phyloP scores from a whole-genome alignment of 2,113 vertebrate species.

The Athene cunicularia region DNA sequence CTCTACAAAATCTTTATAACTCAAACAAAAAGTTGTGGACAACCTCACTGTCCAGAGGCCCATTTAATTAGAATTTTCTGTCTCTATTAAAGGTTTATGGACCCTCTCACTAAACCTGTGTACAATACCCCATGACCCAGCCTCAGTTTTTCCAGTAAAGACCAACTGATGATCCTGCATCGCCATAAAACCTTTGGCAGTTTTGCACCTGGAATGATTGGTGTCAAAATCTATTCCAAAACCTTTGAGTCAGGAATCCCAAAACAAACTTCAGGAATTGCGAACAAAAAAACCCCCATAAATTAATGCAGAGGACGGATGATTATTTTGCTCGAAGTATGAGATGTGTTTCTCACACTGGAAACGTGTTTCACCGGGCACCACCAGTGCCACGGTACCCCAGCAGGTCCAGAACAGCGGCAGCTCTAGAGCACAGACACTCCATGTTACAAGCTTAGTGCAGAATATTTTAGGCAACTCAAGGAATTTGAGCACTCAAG shows the following conservation, averaged over 20 bases:
- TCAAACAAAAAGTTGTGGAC: not conserved
- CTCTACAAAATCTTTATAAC: not conserved
- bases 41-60: not conserved
- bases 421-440: not conserved
- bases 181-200: not conserved
- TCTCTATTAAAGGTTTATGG: not conserved
- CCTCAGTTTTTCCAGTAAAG: not conserved
- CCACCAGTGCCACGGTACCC: rapidly evolving
- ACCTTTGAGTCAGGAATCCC: not conserved
- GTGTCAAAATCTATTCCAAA: not conserved
- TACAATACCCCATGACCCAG: too few relatives aligned
- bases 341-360: not conserved
- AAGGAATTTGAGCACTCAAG: not conserved
- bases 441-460: rapidly evolving
- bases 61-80: not conserved
- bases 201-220: not conserved
- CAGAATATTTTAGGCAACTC: not conserved
- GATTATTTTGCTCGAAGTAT: rapidly evolving
- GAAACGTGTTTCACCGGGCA: too few relatives aligned
- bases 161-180: too few relatives aligned
- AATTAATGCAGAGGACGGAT: not conserved
- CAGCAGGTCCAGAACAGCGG: not conserved
- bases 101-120: not conserved
- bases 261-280: not conserved
- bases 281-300: not conserved